Conservation (phyloP, 1,140 invertebrate genomes). For the Pogonomyrmex barbatus region DNA sequence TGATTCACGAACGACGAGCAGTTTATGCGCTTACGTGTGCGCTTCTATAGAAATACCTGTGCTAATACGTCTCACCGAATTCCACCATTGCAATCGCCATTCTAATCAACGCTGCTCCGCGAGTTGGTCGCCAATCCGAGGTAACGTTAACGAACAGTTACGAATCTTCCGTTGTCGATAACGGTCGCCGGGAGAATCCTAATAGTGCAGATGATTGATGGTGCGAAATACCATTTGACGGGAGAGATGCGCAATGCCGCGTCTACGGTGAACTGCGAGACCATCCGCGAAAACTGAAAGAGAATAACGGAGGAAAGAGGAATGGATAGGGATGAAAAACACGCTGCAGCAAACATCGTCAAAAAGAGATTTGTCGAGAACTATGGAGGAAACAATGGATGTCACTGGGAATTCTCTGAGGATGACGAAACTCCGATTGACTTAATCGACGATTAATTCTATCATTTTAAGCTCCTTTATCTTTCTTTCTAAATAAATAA, state of each 20-base stretch:
- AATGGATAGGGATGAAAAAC: background rate
- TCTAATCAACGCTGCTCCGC: conserved; percentile 15
- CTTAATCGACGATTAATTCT: background rate
- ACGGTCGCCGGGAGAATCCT: conserved; percentile 5
- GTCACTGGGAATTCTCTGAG: background rate
- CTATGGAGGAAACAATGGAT: background rate
- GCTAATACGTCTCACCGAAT: background rate
- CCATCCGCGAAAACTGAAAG: background rate
- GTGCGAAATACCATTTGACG: background rate
- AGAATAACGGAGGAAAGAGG: background rate
- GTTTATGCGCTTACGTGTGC: background rate
- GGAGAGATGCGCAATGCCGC: background rate
- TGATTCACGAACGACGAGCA: background rate
- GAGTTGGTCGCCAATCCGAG: background rate
- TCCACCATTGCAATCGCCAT: background rate
- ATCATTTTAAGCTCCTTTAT: no score
- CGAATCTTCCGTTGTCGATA: conserved; percentile 24
- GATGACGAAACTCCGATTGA: background rate
- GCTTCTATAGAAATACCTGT: background rate
- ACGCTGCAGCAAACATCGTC: background rate
- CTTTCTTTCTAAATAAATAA: no score
- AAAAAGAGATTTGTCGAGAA: background rate
- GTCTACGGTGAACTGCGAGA: no score
- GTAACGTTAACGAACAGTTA: conserved; percentile 3
- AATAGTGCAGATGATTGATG: conserved; percentile 21